phyloP scores from a whole-genome alignment of 2,888 invertebrate species.

The Pasiphila rectangulata region DNA sequence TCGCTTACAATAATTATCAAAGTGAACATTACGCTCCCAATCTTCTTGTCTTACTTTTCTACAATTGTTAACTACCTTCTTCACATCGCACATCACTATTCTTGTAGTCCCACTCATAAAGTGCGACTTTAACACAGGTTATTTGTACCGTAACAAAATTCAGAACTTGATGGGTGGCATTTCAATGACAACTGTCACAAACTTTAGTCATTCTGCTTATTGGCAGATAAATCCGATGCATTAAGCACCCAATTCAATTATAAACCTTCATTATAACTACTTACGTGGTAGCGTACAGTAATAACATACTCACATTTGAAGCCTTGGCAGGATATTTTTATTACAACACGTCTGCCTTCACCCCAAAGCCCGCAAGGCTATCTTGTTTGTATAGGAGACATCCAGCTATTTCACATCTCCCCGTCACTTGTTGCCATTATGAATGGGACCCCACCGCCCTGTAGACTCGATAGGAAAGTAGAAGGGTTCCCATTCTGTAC shows the following conservation, averaged over 20 bases:
- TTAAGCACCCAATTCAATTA: not conserved
- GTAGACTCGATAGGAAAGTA: slow-evolving; percentile 9
- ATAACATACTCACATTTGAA: not conserved
- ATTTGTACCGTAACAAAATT: too few species aligned
- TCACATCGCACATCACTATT: too few species aligned
- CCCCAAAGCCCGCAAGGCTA: not conserved
- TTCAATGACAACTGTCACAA: not conserved
- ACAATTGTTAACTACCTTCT: too few species aligned
- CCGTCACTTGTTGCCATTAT: slow-evolving; percentile 41
- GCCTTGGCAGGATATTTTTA: not conserved
- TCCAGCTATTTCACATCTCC: slow-evolving; percentile 4
- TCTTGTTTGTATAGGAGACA: slow-evolving; percentile 3
- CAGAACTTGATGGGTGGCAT: too few species aligned
- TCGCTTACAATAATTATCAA: too few species aligned
- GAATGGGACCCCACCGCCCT: slow-evolving; percentile 38
- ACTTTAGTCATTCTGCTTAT: not conserved
- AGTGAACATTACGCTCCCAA: too few species aligned
- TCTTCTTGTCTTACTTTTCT: too few species aligned
- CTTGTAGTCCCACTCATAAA: too few species aligned
- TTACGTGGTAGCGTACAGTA: not conserved
- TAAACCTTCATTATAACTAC: not conserved
- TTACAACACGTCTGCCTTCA: not conserved
- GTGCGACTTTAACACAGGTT: too few species aligned
- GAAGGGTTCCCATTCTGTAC: too few species aligned
- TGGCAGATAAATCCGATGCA: not conserved